phyloP scores from a whole-genome alignment of 2,888 invertebrate species.

The Philhelius pedissequus region DNA sequence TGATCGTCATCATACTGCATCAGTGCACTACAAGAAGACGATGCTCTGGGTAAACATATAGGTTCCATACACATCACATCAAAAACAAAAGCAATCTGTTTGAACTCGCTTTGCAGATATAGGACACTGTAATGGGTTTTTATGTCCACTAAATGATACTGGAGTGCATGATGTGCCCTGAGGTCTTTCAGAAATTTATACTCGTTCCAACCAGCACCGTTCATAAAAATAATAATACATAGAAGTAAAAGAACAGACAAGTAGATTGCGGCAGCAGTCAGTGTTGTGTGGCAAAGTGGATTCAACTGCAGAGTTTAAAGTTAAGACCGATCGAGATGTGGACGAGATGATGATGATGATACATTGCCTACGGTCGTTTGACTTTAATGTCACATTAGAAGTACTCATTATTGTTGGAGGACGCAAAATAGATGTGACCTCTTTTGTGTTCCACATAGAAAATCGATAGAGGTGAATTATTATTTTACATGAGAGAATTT shows the following conservation, averaged over 20 bases:
- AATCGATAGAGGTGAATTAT: conserved; percentile 3
- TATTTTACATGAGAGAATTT: neutral
- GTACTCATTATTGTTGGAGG: conserved; percentile 37
- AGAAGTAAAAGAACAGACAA: conserved; percentile 6
- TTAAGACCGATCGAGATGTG: conserved; percentile 40
- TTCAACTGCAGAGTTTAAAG: conserved; percentile 39
- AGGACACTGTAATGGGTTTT: conserved; percentile 66
- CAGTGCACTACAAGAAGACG: neutral
- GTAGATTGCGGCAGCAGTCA: neutral
- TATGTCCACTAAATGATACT: conserved; percentile 68
- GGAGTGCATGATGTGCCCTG: conserved; percentile 63
- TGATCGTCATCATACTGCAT: conserved; percentile 3
- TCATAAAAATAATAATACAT: neutral
- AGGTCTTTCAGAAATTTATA: conserved; percentile 43
- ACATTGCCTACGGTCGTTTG: conserved; percentile 53
- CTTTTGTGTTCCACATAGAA: conserved; percentile 9
- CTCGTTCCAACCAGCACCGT: neutral
- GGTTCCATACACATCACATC: too few relatives aligned
- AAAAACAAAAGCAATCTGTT: conserved; percentile 59
- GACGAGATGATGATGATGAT: conserved; percentile 57
- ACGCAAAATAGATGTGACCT: conserved; percentile 37
- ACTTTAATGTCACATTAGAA: conserved; percentile 65
- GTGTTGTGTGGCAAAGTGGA: conserved; percentile 6
- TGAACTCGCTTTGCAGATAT: conserved; percentile 65
- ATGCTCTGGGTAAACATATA: too few relatives aligned